Base-by-base conservation (phyloP, 2,113 vertebrate species). In the Dipodomys spectabilis region DNA sequence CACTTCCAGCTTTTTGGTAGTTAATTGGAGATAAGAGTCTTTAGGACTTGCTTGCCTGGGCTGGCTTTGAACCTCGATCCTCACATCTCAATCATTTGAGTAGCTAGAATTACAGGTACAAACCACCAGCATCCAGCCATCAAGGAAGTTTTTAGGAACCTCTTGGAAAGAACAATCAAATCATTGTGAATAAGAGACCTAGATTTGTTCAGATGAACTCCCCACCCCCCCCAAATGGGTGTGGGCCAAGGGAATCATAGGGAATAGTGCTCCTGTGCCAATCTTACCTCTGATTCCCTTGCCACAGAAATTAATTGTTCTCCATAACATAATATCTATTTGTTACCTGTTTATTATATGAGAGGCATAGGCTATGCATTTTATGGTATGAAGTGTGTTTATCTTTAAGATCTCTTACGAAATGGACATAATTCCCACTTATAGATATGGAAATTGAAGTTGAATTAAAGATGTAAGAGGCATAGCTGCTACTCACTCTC, bases 401-500 rank as follows among this genome's bases (percentile, higher is more conserved):
- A 30, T 92, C 72, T 92, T 96, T 92, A 64, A 82, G 93, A 78
- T 5, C 91, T 60, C 11, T 28, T 77, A 1, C 57, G 6, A 16
- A 53, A 39, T 74, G 77, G 0, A 5, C 75, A 44, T 28, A 86
- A 30, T 53, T 86, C 13, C 7, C 32, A 77, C 30, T 75, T 72
- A 80, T 3, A 62, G 62, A 22, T 72, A 79, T 87, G 35, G 13
- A 90, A 84, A 90, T 23, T 11, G 22, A 95, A 6, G 9, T 18
- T 74, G n/a, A 69, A 35, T 62, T 45, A 12, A 23, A 35, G 49
- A 68, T 44, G 16, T 86, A 57, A 74, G 57, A 30, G 7, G 62
- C 28, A 72, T 39, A 88, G 27, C 8, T 64, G 28, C 5, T n/a
- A 75, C 19, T n/a, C 20, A 72, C 28, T 72, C 11, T 62, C 30